Evolutionary conservation across 1,140 invertebrate genomes (phyloP), one percentile per base, ranked within the genome.

Genomic region (Trachelipus rathkii): DNA sequence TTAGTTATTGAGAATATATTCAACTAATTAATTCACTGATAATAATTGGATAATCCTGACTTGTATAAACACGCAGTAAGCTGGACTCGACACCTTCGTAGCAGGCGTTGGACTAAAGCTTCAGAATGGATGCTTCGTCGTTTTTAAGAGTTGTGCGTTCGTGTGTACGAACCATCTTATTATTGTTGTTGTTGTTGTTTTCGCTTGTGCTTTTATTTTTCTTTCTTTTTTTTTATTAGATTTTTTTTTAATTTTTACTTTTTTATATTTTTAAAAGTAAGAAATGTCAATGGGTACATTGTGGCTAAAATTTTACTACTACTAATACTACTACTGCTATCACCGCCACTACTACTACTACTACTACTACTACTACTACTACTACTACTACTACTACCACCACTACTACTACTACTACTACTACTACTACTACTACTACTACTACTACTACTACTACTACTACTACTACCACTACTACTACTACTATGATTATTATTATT

Each of bases 371-470:
- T 53, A 53, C n/a, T 53, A 53, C n/a, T 53, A 53, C n/a, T 53
- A 53, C n/a, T 53, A 53, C n/a, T 53, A 53, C n/a, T 53, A 53
- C n/a, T 53, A 53, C n/a, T 53, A 53, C n/a, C n/a, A 53, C n/a
- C n/a, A 53, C n/a, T 53, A 53, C n/a, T 53, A 53, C n/a, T 53
- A 53, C n/a, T 53, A 53, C n/a, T 53, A 53, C n/a, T 53, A 53
- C n/a, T 53, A 53, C n/a, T 53, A 53, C n/a, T 53, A 53, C n/a
- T 53, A 53, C n/a, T 60, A 60, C 8, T 7, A 60, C 8, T 60
- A 60, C 8, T 60, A 33, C 6, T 33, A 33, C 6, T 33, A 33
- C 6, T 33, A 33, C 50, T 53, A 53, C 50, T 53, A 53, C 50
- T 60, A 60, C 53, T 60, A 60, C 53, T 60, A 60, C 33, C 33